Evolutionary conservation across 2,113 vertebrate genomes (phyloP).

Genomic region (western clawed frog (Xenopus tropicalis)): DNA sequence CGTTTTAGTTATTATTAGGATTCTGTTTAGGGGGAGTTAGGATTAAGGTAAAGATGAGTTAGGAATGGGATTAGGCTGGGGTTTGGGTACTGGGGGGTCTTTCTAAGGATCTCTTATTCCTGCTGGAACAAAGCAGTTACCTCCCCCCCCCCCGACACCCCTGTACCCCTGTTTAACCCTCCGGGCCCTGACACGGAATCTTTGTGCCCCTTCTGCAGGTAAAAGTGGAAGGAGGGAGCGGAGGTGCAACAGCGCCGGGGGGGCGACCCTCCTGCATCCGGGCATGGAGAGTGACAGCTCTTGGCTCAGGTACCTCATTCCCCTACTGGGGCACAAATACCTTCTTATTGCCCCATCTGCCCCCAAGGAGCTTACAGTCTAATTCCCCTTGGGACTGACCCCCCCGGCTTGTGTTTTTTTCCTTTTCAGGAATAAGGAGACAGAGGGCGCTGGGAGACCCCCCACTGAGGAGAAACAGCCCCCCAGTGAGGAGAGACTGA

Average conservation of each 20-base stretch:
- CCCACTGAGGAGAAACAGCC: conserved; percentile 3
- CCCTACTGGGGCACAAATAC: background rate
- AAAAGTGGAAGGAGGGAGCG: conserved; percentile 44
- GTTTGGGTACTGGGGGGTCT: too few relatives aligned
- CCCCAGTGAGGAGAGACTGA: conserved; percentile 9
- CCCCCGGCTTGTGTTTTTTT: conserved; percentile 15
- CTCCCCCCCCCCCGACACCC: too few relatives aligned
- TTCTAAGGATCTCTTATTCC: too few relatives aligned
- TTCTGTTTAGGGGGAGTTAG: too few relatives aligned
- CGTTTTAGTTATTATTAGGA: too few relatives aligned
- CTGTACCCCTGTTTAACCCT: too few relatives aligned
- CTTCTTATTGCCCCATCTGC: too few relatives aligned
- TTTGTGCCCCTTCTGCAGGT: conserved; percentile 33
- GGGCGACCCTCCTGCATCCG: conserved; percentile 5
- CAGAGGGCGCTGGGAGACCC: conserved; percentile 12
- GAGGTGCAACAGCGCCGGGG: conserved; percentile 29
- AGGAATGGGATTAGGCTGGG: too few relatives aligned
- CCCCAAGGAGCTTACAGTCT: too few relatives aligned
- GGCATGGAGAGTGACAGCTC: conserved; percentile 2
- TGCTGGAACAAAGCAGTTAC: too few relatives aligned
- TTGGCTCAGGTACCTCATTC: conserved; percentile 25
- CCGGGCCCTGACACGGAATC: too few relatives aligned
- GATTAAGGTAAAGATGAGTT: too few relatives aligned
- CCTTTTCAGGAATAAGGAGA: conserved; percentile 19
- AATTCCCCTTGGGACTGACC: background rate